Base-by-base conservation (phyloP, 2,113 vertebrate species). In the human region DNA sequence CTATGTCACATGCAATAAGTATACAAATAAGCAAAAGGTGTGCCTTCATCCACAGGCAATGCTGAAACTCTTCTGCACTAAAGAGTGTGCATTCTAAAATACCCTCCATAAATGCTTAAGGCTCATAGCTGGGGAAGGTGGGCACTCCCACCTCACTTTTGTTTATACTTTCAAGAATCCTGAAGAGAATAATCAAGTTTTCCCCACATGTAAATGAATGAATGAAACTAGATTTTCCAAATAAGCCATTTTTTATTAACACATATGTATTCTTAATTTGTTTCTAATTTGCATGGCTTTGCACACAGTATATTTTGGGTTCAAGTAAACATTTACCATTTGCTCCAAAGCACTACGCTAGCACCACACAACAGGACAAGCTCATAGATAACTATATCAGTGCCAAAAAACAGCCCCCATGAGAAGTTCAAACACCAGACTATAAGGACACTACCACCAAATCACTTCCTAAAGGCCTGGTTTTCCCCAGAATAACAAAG, bases 251-350 rank as follows among this genome's bases (percentile, higher is more conserved):
- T 88, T 70, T 93, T 68, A 64, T 84, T 23, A 66, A 88, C 38
- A 83, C 25, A 48, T 5, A 84, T 48, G 13, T 82, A 52, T 50
- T 68, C 48, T 88, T 90, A 84, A 97, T 88, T 79, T 86, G 8
- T 66, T 97, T 86, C 68, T 93, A 55, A 84, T 55, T 82, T 94
- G 75, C 57, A 89, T 84, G 48, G 16, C 27, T 93, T 94, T 92
- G 52, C 57, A 95, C 59, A 93, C 3, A 84, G 79, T 64, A 50
- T 84, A 89, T 86, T 64, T 80, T 38, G 20, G 50, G 43, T 80
- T 89, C 12, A 22, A 86, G 52, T 90, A 59, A 90, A 85, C 23
- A 94, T 87, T 91, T 57, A 64, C 61, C 61, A 64, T 30, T 52
- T 66, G 32, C 40, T 95, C 43, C 27, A 40, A 97, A 89, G 66